phyloP scores from a whole-genome alignment of 2,888 invertebrate genomes.

The Rhimphoctona megacephalus region DNA sequence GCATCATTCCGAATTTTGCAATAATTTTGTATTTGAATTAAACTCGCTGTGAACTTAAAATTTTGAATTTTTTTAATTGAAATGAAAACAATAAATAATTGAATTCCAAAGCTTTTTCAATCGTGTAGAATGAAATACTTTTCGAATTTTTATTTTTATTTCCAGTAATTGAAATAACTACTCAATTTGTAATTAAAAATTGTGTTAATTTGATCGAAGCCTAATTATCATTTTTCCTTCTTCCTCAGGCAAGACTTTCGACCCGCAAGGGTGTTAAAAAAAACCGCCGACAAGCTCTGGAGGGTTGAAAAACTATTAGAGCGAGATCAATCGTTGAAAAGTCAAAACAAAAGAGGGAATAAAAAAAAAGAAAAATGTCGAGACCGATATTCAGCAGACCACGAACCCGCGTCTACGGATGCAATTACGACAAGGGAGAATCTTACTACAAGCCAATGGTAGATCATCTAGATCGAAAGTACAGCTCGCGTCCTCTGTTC shows the following conservation, averaged over 20 bases:
- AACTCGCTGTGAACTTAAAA: too few relatives aligned
- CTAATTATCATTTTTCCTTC: neutral
- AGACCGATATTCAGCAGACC: slow-evolving; percentile 87
- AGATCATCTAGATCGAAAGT: slow-evolving; percentile 91
- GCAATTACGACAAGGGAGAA: slow-evolving; percentile 94
- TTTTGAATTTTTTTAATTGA: neutral
- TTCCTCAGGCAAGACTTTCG: neutral
- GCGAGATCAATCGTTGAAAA: neutral
- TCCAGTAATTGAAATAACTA: neutral
- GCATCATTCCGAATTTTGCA: neutral
- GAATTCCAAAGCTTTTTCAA: too few relatives aligned
- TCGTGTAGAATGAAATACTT: too few relatives aligned
- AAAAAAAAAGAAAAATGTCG: slow-evolving; percentile 79
- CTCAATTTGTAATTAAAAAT: neutral
- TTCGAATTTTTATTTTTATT: neutral
- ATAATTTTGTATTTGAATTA: neutral
- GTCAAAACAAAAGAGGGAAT: slow-evolving; percentile 12
- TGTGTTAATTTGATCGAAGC: neutral
- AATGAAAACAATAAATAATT: neutral
- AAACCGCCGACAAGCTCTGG: neutral
- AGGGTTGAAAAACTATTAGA: neutral
- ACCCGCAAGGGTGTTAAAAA: neutral
- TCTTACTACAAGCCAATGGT: slow-evolving; percentile 93
- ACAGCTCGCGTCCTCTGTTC: slow-evolving; percentile 86
- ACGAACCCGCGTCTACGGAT: slow-evolving; percentile 93